These are phyloP conservation scores for Notamacropus eugenii DNA, from an alignment of 2,797 vertebrate species.

Conservation along the genomic window DNA sequence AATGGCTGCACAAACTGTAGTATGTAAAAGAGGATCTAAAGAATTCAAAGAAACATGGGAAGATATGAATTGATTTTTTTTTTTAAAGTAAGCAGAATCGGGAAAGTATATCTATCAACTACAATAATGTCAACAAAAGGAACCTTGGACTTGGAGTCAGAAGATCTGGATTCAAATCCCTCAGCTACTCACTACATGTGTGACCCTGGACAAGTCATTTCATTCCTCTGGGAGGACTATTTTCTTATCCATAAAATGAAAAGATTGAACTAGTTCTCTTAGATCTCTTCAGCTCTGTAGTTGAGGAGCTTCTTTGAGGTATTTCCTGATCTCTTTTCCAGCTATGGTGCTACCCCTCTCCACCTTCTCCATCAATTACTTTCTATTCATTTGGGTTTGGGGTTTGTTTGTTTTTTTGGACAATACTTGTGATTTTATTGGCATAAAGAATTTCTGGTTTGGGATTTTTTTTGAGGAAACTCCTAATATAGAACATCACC, in stretches of 20 bases:
- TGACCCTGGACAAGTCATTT: neutral
- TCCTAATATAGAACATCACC: too few relatives aligned
- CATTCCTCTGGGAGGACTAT: neutral
- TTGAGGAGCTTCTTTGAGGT: neutral
- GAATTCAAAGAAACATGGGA: neutral
- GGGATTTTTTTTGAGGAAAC: too few relatives aligned
- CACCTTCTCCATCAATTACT: too few relatives aligned
- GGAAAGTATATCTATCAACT: neutral
- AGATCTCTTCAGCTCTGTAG: neutral
- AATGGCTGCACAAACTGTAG: neutral
- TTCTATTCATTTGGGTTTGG: too few relatives aligned
- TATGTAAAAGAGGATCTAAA: neutral
- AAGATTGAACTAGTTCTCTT: neutral
- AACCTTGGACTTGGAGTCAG: too few relatives aligned
- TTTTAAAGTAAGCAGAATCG: too few relatives aligned
- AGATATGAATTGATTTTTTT: too few relatives aligned
- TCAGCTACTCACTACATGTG: too few relatives aligned
- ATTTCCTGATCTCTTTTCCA: neutral
- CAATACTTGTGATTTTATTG: neutral
- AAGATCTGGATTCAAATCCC: too few relatives aligned
- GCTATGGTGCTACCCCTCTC: neutral
- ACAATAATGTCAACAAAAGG: neutral
- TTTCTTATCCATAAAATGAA: neutral
- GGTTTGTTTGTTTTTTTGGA: neutral
- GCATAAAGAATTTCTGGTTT: too few relatives aligned